phyloP scores from a whole-genome alignment of 2,797 vertebrate genomes.

The Enteromius mattozi region DNA sequence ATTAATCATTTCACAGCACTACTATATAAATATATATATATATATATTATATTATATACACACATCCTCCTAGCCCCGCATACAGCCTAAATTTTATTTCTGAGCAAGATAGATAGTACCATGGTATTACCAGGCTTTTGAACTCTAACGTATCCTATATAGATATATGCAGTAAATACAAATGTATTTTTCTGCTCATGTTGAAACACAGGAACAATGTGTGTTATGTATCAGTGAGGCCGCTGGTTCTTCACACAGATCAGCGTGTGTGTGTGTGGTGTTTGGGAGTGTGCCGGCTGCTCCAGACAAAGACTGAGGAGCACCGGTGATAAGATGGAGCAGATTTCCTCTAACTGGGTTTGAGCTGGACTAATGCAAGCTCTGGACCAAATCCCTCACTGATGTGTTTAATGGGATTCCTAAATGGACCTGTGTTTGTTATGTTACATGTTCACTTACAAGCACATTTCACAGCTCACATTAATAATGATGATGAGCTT shows the following conservation, averaged over 20 bases:
- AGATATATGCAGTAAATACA: no score
- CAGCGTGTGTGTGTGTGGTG: slow-evolving; percentile 6
- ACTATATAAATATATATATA: no score
- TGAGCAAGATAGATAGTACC: no score
- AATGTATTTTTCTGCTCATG: neutral
- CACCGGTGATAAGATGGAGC: slow-evolving; percentile 53
- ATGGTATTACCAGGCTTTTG: no score
- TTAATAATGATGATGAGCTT: slow-evolving; percentile 19
- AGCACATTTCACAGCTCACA: slow-evolving; percentile 27
- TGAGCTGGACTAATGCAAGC: slow-evolving; percentile 36
- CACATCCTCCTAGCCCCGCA: no score
- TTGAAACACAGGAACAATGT: neutral
- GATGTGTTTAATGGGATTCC: slow-evolving; percentile 47
- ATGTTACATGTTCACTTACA: slow-evolving; percentile 20
- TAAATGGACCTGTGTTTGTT: slow-evolving; percentile 8
- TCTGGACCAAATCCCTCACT: slow-evolving; percentile 39
- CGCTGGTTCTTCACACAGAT: neutral
- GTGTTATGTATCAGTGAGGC: neutral
- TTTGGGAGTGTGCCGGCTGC: slow-evolving; percentile 56
- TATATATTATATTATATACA: no score
- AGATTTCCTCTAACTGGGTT: slow-evolving; percentile 52
- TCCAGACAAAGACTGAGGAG: slow-evolving; percentile 49
- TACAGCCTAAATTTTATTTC: no score
- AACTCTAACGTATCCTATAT: no score
- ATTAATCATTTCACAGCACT: no score